Conservation (phyloP, 2,888 invertebrate genomes). For the Pheosia gnoma region DNA sequence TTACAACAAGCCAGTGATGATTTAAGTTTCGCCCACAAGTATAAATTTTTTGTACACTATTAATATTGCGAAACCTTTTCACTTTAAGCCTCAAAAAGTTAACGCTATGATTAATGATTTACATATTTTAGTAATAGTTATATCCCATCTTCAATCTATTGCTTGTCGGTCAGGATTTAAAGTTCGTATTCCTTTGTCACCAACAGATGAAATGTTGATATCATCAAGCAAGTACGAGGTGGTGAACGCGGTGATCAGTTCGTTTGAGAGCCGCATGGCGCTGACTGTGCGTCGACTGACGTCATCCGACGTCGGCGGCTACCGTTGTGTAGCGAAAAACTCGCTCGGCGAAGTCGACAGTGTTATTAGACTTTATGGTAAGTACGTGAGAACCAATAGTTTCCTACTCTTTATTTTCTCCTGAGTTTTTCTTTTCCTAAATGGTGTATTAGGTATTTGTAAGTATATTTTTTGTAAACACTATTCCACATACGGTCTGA, state of each 20-base stretch:
- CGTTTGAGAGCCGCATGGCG: slow-evolving; percentile 93
- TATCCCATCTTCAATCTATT: no score
- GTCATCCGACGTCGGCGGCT: slow-evolving; percentile 90
- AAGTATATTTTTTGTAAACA: no score
- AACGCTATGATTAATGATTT: not conserved
- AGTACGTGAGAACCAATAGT: slow-evolving; percentile 46
- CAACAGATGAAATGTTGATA: slow-evolving; percentile 91
- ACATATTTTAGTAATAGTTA: no score
- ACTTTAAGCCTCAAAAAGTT: not conserved
- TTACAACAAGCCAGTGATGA: no score
- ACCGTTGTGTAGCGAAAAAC: slow-evolving; percentile 94
- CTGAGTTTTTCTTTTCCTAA: not conserved
- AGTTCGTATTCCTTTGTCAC: not conserved
- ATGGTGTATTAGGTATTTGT: no score
- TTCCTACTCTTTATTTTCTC: not conserved
- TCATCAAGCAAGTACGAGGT: slow-evolving; percentile 92
- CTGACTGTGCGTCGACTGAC: slow-evolving; percentile 90
- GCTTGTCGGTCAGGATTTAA: not conserved
- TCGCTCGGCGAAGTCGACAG: slow-evolving; percentile 95
- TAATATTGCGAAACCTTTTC: no score
- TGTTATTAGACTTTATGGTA: slow-evolving; percentile 94
- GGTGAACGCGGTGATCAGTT: slow-evolving; percentile 86
- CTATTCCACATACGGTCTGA: no score
- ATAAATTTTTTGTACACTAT: no score
- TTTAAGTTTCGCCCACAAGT: no score